phyloP scores from a whole-genome alignment of 2,113 vertebrate species.

The Tragelaphus imberbis region DNA sequence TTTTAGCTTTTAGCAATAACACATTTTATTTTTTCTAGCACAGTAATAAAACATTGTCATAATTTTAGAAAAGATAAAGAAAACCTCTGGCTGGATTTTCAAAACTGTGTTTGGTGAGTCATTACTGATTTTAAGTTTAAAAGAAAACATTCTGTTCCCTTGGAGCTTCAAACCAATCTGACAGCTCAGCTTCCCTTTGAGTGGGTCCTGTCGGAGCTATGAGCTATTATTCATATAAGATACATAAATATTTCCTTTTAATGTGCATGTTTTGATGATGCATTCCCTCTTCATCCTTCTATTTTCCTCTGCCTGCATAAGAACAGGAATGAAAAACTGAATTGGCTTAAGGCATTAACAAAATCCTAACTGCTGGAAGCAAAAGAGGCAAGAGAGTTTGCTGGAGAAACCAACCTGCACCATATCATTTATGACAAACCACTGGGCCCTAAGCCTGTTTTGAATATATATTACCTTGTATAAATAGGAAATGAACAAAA shows the following conservation, averaged over 20 bases:
- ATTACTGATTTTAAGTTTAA: too few species aligned
- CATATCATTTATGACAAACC: not conserved
- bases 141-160: not conserved
- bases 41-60: too few species aligned
- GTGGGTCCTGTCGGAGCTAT: not conserved
- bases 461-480: not conserved
- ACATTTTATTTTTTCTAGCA: not conserved
- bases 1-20: not conserved
- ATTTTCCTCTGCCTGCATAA: not conserved
- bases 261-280: not conserved
- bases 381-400: not conserved
- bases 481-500: not conserved
- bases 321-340: not conserved
- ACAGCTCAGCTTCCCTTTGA: not conserved
- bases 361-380: not conserved
- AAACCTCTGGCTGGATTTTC: too few species aligned
- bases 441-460: not conserved
- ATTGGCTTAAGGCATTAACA: slow-evolving; percentile 11
- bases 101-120: too few species aligned
- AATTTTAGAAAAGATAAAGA: too few species aligned
- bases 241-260: not conserved
- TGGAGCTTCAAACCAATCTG: not conserved
- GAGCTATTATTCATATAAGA: not conserved
- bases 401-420: not conserved
- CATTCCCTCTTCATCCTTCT: not conserved